A percentile compares a stretch with the other conserved stretches of the same genome.
Conservation (phyloP, 1,140 invertebrate genomes). For the Gerris buenoi region DNA sequence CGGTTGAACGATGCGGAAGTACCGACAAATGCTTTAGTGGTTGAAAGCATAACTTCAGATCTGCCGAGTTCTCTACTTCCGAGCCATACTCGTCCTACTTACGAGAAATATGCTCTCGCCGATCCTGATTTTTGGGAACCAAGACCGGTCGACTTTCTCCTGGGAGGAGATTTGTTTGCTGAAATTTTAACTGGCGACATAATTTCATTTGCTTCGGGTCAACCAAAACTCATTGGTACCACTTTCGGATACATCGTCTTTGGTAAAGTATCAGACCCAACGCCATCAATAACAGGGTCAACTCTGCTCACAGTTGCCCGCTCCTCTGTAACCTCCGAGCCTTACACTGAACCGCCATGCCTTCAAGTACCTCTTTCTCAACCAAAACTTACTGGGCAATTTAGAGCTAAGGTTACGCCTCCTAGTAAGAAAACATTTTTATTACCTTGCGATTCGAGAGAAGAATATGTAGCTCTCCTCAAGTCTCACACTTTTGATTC, state of each 20-base stretch:
- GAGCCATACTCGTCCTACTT: neutral
- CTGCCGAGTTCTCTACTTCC: neutral
- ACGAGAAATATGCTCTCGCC: neutral
- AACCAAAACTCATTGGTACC: neutral
- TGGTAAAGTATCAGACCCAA: neutral
- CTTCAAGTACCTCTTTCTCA: too few relatives aligned
- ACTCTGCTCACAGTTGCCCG: too few relatives aligned
- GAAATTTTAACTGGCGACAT: neutral
- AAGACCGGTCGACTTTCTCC: neutral
- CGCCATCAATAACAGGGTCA: too few relatives aligned
- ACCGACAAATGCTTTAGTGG: neutral
- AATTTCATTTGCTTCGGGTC: neutral
- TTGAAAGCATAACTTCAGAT: neutral
- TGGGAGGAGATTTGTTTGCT: constrained; percentile 1
- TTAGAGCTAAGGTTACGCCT: too few relatives aligned
- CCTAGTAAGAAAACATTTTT: too few relatives aligned
- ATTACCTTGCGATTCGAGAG: too few relatives aligned
- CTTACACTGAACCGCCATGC: too few relatives aligned
- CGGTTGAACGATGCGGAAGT: neutral
- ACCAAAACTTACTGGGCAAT: too few relatives aligned
- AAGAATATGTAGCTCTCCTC: too few relatives aligned
- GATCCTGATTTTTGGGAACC: neutral
- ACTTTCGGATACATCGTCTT: neutral
- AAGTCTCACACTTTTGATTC: too few relatives aligned
- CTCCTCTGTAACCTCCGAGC: too few relatives aligned